A percentile compares a stretch with the other conserved stretches of the same genome.
phyloP scores from a whole-genome alignment of 2,797 vertebrate genomes.

The Uromys caudimaculatus region DNA sequence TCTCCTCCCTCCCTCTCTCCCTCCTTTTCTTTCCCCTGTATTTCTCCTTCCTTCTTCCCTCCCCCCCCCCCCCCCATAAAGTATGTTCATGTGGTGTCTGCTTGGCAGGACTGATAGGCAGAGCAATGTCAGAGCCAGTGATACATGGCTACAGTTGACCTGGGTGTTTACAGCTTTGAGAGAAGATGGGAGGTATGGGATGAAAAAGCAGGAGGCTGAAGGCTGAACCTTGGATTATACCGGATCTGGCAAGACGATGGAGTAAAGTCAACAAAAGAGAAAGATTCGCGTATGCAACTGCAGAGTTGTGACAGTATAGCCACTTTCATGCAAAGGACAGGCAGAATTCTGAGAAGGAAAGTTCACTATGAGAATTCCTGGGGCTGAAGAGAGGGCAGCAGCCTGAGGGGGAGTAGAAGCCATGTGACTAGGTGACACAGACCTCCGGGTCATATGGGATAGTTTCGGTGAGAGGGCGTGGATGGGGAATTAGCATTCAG shows the following conservation, averaged over 20 bases:
- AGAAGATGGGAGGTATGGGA: background rate
- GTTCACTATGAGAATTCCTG: background rate
- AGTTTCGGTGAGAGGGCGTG: background rate
- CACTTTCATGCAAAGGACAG: background rate
- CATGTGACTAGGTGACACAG: background rate
- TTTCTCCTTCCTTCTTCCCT: too few relatives aligned
- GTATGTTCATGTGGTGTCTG: too few relatives aligned
- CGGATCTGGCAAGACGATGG: background rate
- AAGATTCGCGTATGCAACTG: background rate
- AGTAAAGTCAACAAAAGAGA: background rate
- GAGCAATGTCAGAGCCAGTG: too few relatives aligned
- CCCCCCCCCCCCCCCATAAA: too few relatives aligned
- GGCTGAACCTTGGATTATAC: background rate
- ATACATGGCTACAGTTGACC: background rate
- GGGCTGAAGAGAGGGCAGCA: background rate
- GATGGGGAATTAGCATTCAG: background rate
- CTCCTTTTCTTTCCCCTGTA: too few relatives aligned
- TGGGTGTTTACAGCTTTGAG: background rate
- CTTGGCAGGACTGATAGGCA: too few relatives aligned
- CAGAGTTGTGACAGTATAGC: background rate
- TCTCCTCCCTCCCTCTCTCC: too few relatives aligned
- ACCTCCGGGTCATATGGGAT: background rate
- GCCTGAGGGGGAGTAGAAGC: background rate
- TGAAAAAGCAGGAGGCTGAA: background rate
- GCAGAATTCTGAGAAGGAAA: constrained; percentile 13